Evolutionary conservation across 2,888 invertebrate species (phyloP), one percentile per base, ranked within the genome.

Genomic region (Nasonovia ribisnigri): DNA sequence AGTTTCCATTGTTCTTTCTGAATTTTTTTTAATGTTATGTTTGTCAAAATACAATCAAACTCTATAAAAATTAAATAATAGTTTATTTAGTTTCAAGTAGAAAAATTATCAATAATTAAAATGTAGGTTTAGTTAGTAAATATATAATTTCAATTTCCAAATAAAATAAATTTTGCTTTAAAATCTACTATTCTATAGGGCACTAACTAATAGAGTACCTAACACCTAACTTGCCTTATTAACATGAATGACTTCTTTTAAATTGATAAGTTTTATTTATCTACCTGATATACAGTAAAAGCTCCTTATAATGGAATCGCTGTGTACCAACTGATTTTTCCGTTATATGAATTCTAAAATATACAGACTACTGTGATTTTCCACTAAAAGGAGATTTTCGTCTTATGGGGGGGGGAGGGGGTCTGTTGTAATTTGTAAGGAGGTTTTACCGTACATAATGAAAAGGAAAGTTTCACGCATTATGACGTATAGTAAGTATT

Each of bases 21-120:
- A 84, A 98, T 96, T 95, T 97, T 97, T 86, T 97, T 96, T 96
- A 98, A 96, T 95, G 97, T 97, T 94, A 99, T 96, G 95, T 98
- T 98, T 16, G 98, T 98, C 95, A 98, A 96, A 95, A 98, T 98
- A 96, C 98, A 98, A 96, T 98, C 98, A 96, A 98, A 98, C 96
- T 98, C 96, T 96, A 88, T 42, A 95, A 95, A 94, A 48, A 54
- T 20, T 77, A 77, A 77, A n/a, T 67, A 16, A n/a, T n/a, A 1
- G 20, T 60, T 57, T 57, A 57, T 67, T 67, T n/a, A 4, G 3
- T n/a, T n/a, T 67, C n/a, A 67, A 67, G 11, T 46, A 11, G 11
- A n/a, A n/a, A n/a, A n/a, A n/a, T n/a, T n/a, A n/a, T n/a, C n/a
- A n/a, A n/a, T n/a, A n/a, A n/a, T n/a, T n/a, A n/a, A n/a, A n/a